Percentiles rank a stretch among this genome's conserved stretches.
Conservation (phyloP, 2,888 invertebrate genomes). For the Macaria liturata region DNA sequence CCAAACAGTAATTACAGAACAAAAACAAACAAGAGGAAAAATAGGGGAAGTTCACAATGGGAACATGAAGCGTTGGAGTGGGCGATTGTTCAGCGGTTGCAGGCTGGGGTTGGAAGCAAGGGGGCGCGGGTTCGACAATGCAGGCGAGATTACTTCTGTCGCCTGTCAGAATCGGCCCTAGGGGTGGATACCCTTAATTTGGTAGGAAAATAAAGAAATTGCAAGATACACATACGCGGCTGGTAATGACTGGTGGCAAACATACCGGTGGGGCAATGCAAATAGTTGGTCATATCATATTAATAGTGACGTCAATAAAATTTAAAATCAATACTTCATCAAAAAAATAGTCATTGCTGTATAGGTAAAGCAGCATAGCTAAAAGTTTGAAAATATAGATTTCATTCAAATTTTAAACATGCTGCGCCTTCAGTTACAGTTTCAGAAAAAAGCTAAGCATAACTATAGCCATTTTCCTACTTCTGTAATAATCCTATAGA, state of each 20-base stretch:
- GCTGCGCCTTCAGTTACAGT: too few species aligned
- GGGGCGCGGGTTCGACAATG: slow-evolving; percentile 69
- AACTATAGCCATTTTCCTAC: too few species aligned
- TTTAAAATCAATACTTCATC: too few species aligned
- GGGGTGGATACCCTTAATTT: slow-evolving; percentile 35
- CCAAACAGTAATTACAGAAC: slow-evolving; percentile 79
- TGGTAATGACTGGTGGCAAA: slow-evolving; percentile 15
- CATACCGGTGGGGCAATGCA: not conserved
- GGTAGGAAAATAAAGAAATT: slow-evolving; percentile 28
- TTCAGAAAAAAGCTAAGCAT: too few species aligned
- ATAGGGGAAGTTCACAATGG: slow-evolving; percentile 75
- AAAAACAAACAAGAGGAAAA: slow-evolving; percentile 80
- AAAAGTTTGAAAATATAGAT: too few species aligned
- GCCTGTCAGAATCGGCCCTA: slow-evolving; percentile 48
- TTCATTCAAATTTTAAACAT: too few species aligned
- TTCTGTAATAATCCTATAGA: too few species aligned
- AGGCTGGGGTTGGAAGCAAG: slow-evolving; percentile 36
- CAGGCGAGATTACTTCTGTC: slow-evolving; percentile 71
- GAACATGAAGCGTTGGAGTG: slow-evolving; percentile 58
- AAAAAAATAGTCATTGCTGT: too few species aligned
- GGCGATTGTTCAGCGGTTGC: slow-evolving; percentile 40
- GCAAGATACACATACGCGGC: slow-evolving; percentile 18
- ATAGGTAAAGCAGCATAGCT: too few species aligned
- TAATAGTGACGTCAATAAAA: not conserved
- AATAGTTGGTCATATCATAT: not conserved